Conservation (phyloP, 2,888 invertebrate genomes). For the Endotricha flammealis region DNA sequence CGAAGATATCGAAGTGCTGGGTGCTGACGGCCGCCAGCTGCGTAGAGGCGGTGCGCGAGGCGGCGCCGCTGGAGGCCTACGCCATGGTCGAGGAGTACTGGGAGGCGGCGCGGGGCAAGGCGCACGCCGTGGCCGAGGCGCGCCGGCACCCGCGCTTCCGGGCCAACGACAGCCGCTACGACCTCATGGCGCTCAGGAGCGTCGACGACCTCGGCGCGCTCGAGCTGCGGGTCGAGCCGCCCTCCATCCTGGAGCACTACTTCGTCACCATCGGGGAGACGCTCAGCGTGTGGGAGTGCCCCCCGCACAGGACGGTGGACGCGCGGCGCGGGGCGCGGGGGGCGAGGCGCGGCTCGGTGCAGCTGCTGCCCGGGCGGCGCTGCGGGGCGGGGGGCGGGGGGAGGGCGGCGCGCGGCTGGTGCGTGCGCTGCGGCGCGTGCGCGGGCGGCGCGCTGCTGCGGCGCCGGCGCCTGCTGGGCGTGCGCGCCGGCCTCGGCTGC, state of each 20-base stretch:
- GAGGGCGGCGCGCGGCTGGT: conserved; percentile 35
- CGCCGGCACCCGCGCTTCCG: conserved; percentile 49
- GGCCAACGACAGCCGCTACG: conserved; percentile 36
- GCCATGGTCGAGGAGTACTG: conserved; percentile 48
- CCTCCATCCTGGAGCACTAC: conserved; percentile 39
- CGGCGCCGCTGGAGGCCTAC: conserved; percentile 51
- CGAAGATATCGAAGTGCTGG: conserved; percentile 46
- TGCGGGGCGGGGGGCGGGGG: conserved; percentile 19
- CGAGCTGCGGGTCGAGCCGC: conserved; percentile 23
- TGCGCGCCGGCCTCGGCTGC: conserved; percentile 44
- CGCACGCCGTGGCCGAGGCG: conserved; percentile 39
- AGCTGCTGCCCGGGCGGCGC: conserved; percentile 22
- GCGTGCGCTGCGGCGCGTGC: conserved; percentile 33
- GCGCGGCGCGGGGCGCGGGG: conserved; percentile 22
- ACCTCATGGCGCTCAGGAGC: conserved; percentile 46
- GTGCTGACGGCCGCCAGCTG: conserved; percentile 61
- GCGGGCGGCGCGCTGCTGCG: conserved; percentile 40
- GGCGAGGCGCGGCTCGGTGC: conserved; percentile 30
- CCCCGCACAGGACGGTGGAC: conserved; percentile 36
- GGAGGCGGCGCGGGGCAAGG: conserved; percentile 22
- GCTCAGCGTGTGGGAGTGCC: conserved; percentile 47
- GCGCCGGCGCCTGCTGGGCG: conserved; percentile 24
- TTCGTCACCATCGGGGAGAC: conserved; percentile 49
- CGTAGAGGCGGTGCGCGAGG: conserved; percentile 54
- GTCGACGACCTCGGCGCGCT: conserved; percentile 25